Conservation (phyloP, 2,113 vertebrate species). For the Delphinapterus leucas region DNA sequence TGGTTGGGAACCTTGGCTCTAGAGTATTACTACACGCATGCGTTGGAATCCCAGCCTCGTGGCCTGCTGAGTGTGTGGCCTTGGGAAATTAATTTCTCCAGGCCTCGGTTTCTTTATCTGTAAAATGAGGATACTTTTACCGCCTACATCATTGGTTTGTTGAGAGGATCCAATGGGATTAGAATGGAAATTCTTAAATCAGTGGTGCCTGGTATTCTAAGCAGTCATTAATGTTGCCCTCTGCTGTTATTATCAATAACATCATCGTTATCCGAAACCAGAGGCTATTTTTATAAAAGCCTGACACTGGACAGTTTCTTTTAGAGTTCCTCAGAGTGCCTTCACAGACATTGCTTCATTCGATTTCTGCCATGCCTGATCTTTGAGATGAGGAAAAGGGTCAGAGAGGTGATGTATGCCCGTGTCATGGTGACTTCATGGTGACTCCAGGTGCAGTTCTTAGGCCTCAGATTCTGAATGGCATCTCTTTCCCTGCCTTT, state of each 20-base stretch:
- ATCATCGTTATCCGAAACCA: not conserved
- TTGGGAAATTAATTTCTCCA: not conserved
- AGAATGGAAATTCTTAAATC: not conserved
- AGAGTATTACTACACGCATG: not conserved
- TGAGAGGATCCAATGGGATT: not conserved
- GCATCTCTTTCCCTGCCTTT: not conserved
- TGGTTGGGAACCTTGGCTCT: not conserved
- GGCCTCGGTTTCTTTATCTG: not conserved
- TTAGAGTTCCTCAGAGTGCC: not conserved
- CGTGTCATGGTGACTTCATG: not conserved
- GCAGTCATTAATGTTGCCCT: not conserved
- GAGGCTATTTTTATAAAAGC: not conserved
- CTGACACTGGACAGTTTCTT: not conserved
- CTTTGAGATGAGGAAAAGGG: not conserved
- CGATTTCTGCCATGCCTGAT: not conserved
- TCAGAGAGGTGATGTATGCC: not conserved
- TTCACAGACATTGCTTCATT: not conserved
- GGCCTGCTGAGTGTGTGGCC: not conserved
- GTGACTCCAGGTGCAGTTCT: not conserved
- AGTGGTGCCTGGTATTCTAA: not conserved
- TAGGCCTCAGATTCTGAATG: not conserved
- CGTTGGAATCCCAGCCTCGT: not conserved
- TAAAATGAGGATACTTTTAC: not conserved
- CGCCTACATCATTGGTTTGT: not conserved
- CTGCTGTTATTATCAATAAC: not conserved